Conservation (phyloP, 1,140 invertebrate species). For the Geopemphigus sp. region DNA sequence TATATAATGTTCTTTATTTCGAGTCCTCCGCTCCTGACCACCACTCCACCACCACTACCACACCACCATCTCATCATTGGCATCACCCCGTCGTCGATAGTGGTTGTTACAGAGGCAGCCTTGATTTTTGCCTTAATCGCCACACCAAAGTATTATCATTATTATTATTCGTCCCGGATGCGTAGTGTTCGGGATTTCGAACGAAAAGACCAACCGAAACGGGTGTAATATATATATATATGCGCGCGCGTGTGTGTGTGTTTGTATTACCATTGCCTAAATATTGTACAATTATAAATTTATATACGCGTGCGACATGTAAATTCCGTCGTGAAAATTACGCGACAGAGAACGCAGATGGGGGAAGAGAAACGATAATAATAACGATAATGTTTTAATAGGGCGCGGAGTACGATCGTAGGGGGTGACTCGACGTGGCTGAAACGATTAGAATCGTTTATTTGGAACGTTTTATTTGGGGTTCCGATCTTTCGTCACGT, state of each 20-base stretch:
- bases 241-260: too few species aligned
- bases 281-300: not conserved
- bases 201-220: not conserved
- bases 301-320: not conserved
- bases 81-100: not conserved
- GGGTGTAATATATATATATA: too few species aligned
- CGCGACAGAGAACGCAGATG: not conserved
- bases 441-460: slow-evolving; percentile 9
- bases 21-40: not conserved
- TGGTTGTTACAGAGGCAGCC: not conserved
- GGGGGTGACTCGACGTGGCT: not conserved
- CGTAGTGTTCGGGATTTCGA: not conserved
- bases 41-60: not conserved
- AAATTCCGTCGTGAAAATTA: not conserved
- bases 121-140: slow-evolving; percentile 20
- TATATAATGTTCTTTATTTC: slow-evolving; percentile 42
- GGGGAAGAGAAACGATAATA: not conserved
- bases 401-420: not conserved
- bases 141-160: not conserved
- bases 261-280: too few species aligned
- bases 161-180: not conserved
- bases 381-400: not conserved
- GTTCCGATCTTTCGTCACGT: not conserved
- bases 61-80: too few species aligned
- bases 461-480: not conserved